These are phyloP conservation scores for Polyommatus iphigenia DNA, from an alignment of 2,888 invertebrate species.

Conservation along the genomic window DNA sequence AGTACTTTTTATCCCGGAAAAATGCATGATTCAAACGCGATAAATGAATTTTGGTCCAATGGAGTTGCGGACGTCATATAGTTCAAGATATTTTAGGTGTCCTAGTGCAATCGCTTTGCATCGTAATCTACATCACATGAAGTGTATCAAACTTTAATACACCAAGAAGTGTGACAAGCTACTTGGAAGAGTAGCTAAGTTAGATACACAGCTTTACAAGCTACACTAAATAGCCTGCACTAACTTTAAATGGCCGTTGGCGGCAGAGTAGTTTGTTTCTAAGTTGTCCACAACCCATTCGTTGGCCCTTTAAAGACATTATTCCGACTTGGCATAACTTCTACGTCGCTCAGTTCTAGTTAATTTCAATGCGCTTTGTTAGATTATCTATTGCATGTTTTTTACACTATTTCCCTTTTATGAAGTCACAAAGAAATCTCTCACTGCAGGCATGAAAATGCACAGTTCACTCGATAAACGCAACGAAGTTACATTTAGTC, in stretches of 20 bases:
- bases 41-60: too few species aligned
- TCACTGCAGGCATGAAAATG: too few species aligned
- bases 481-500: too few species aligned
- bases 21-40: too few species aligned
- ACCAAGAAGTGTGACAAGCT: not conserved
- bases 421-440: too few species aligned
- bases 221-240: slow-evolving; percentile 25
- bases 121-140: too few species aligned
- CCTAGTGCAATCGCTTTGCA: too few species aligned
- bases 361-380: not conserved
- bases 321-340: not conserved
- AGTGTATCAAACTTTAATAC: too few species aligned
- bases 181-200: not conserved
- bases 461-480: too few species aligned
- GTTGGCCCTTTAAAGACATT: slow-evolving; percentile 20
- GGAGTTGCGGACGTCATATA: too few species aligned
- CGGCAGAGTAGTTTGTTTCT: not conserved
- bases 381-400: not conserved
- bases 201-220: slow-evolving; percentile 6
- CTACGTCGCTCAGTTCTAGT: not conserved
- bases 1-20: too few species aligned
- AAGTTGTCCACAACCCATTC: slow-evolving; percentile 24
- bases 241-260: slow-evolving; percentile 22
- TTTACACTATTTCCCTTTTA: not conserved
- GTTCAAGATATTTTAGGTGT: too few species aligned